Conservation (phyloP, 1,140 invertebrate genomes). For the Lerema accius region DNA sequence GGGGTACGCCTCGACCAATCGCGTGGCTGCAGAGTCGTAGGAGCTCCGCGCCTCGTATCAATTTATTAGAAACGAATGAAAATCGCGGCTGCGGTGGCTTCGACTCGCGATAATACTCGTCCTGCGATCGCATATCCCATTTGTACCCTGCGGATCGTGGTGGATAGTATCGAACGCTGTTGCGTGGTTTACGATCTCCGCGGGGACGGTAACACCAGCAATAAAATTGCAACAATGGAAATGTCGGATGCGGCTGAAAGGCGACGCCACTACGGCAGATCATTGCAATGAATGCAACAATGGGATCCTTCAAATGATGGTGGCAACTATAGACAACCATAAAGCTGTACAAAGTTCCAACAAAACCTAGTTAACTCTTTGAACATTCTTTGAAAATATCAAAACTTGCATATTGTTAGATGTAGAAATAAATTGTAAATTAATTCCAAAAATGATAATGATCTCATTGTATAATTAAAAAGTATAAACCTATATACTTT, state of each 20-base stretch:
- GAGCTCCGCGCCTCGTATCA: conserved; percentile 67
- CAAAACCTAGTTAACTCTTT: conserved; percentile 46
- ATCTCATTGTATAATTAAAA: no score
- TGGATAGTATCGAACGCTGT: conserved; percentile 70
- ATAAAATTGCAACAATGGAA: conserved; percentile 81
- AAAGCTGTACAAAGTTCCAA: conserved; percentile 56
- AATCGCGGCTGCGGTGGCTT: conserved; percentile 75
- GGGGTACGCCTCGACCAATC: conserved; percentile 73
- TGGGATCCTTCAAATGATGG: conserved; percentile 73
- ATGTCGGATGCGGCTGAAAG: conserved; percentile 77
- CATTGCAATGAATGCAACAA: conserved; percentile 79
- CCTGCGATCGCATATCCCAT: conserved; percentile 75
- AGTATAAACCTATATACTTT: no score
- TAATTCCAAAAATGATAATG: no score
- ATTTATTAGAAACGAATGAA: conserved; percentile 81
- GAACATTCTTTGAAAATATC: conserved; percentile 29
- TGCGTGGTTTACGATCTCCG: conserved; percentile 72
- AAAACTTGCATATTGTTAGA: conserved; percentile 1
- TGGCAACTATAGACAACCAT: conserved; percentile 72
- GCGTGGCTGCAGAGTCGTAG: conserved; percentile 45
- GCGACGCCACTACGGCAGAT: conserved; percentile 70
- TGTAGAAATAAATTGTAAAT: no score
- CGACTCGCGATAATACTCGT: conserved; percentile 65
- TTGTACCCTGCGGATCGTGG: conserved; percentile 56
- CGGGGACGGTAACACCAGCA: conserved; percentile 75